A percentile compares a stretch with the other conserved stretches of the same genome.
These are phyloP conservation scores for Semicossyphus pulcher DNA, from an alignment of 2,113 vertebrate species.

Conservation along the genomic window DNA sequence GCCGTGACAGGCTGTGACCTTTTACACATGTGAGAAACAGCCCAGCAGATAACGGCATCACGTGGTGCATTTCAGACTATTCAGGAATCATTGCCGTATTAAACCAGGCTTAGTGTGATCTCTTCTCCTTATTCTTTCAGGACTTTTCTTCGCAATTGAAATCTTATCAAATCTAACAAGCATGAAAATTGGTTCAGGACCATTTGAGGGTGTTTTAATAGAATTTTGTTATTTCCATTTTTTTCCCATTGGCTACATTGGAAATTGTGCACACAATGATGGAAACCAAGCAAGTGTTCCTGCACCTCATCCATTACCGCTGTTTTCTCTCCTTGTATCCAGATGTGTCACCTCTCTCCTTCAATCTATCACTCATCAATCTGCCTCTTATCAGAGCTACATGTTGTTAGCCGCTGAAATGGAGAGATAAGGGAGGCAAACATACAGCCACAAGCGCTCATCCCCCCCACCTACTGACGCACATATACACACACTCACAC, in stretches of 20 bases:
- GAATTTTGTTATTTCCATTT: neutral
- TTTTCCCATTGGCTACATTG: neutral
- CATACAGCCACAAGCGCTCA: neutral
- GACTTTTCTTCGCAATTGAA: neutral
- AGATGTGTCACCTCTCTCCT: neutral
- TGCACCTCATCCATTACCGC: neutral
- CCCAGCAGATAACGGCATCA: neutral
- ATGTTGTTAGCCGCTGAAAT: conserved; percentile 27
- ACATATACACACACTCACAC: neutral
- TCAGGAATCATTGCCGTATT: neutral
- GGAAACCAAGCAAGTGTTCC: neutral
- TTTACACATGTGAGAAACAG: neutral
- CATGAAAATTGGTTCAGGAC: neutral
- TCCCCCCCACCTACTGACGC: neutral
- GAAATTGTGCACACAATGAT: neutral
- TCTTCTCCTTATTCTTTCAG: neutral
- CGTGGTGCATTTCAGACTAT: neutral
- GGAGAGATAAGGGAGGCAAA: conserved; percentile 47
- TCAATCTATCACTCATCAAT: conserved; percentile 9
- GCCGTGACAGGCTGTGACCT: neutral
- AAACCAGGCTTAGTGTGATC: neutral
- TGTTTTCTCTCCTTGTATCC: neutral
- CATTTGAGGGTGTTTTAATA: neutral
- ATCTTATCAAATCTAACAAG: conserved; percentile 1
- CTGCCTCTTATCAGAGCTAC: conserved; percentile 19